Base-by-base conservation (phyloP, 1,140 invertebrate species). In the Aphidius gifuensis region DNA sequence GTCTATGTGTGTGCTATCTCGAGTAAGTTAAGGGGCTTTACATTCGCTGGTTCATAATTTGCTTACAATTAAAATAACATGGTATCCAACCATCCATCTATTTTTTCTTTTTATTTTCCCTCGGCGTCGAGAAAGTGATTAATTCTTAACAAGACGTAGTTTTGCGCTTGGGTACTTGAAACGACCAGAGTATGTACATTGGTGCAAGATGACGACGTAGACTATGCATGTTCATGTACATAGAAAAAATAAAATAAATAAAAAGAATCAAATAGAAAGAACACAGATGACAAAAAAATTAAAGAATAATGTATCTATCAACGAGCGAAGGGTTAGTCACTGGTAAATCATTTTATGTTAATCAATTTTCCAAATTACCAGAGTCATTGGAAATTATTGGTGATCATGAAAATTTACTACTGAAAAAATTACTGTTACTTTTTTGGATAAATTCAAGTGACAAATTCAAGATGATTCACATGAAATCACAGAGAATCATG, bases 11-110 rank as follows among this genome's bases (percentile, higher is more conserved):
- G 44, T 23, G 43, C 11, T 16, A 23, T 23, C 42, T 57, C 46
- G 43, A 42, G 16, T 54, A 46, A 54, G 32, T 6, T 11, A 51
- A 44, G 49, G 43, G 50, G 21, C 59, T 54, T 45, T 5, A 21
- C 40, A 40, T 63, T 45, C 39, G 21, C 48, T 54, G 46, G 23
- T 32, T 32, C 2, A 32, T 71, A 68, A 70, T 74, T 76, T 68
- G 69, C 69, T 70, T 67, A 75, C 70, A 76, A 79, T 78, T 74
- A 74, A 74, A 75, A 74, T 71, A 75, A 74, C 68, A 67, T 62
- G 42, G 62, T 46, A 65, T 38, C 60, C 66, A 65, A 62, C 61
- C 58, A 59, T 59, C 56, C 61, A 65, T 48, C 54, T 44, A 49
- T 16, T 4, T 21, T 42, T 49, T 38, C 39, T 50, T 55, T 46